A percentile compares a stretch with the other conserved stretches of the same genome.
phyloP scores from a whole-genome alignment of 2,113 vertebrate species.

The Archocentrus centrarchus region DNA sequence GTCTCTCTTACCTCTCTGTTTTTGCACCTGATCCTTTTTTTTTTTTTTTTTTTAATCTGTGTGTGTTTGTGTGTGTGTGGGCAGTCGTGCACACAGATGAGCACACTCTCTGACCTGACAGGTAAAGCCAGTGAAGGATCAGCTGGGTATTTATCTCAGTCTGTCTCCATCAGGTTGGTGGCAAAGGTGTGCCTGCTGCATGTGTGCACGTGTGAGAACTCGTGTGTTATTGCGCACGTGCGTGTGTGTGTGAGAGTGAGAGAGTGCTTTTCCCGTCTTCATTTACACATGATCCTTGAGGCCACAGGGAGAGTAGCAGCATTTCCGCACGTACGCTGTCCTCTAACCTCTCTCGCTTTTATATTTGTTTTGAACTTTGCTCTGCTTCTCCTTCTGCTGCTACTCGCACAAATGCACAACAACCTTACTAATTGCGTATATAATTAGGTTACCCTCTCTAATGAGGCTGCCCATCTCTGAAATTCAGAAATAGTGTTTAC shows the following conservation, averaged over 20 bases:
- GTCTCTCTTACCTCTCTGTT: background rate
- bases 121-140: slow-evolving; percentile 49
- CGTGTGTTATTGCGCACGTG: slow-evolving; percentile 26
- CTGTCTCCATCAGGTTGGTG: slow-evolving; percentile 13
- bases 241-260: background rate
- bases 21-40: background rate
- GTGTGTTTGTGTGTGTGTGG: background rate
- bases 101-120: slow-evolving; percentile 43
- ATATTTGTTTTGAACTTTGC: slow-evolving; percentile 6
- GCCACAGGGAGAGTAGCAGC: background rate
- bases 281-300: slow-evolving; percentile 20
- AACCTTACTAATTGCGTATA: background rate
- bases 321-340: background rate
- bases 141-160: slow-evolving; percentile 32
- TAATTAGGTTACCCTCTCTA: slow-evolving; percentile 9
- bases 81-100: background rate
- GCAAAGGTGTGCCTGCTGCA: slow-evolving; percentile 8
- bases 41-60: background rate
- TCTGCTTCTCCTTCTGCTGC: background rate
- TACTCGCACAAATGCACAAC: background rate
- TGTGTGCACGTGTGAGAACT: slow-evolving; percentile 32
- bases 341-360: background rate
- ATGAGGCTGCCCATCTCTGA: slow-evolving; percentile 7
- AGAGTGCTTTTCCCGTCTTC: background rate
- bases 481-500: background rate